Conservation (phyloP, 2,113 vertebrate species). For the Apteryx mantelli region DNA sequence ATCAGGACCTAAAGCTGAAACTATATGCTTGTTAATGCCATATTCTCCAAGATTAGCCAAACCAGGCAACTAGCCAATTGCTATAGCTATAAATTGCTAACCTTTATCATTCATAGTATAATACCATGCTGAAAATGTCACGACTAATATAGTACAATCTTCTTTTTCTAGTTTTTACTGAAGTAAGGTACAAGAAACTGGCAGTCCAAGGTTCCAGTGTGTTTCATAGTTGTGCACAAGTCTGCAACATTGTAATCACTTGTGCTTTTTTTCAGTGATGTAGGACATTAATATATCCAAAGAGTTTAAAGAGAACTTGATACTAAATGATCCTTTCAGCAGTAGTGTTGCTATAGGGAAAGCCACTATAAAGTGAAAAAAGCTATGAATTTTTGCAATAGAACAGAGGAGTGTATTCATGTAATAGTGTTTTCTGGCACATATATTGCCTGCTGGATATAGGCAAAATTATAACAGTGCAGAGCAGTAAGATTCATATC, state of each 20-base stretch:
- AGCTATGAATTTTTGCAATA: neutral
- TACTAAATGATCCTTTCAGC: constrained; percentile 34
- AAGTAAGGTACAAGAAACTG: neutral
- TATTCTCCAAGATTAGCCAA: neutral
- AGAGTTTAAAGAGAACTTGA: constrained; percentile 25
- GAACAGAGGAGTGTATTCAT: constrained; percentile 46
- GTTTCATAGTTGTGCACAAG: neutral
- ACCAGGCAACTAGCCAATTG: neutral
- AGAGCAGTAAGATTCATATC: neutral
- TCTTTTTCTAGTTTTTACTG: neutral
- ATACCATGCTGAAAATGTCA: neutral
- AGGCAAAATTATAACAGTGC: neutral
- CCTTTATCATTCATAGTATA: neutral
- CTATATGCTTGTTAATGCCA: neutral
- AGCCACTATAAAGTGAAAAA: neutral
- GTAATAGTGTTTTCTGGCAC: neutral
- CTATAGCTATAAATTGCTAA: neutral
- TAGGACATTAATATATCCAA: neutral
- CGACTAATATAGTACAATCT: neutral
- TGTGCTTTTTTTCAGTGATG: neutral
- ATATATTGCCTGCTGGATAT: neutral
- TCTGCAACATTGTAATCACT: constrained; percentile 1
- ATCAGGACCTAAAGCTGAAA: neutral
- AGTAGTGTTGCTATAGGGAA: neutral
- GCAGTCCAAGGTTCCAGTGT: neutral